phyloP scores from a whole-genome alignment of 1,140 invertebrate species.

The Nasonia giraulti region DNA sequence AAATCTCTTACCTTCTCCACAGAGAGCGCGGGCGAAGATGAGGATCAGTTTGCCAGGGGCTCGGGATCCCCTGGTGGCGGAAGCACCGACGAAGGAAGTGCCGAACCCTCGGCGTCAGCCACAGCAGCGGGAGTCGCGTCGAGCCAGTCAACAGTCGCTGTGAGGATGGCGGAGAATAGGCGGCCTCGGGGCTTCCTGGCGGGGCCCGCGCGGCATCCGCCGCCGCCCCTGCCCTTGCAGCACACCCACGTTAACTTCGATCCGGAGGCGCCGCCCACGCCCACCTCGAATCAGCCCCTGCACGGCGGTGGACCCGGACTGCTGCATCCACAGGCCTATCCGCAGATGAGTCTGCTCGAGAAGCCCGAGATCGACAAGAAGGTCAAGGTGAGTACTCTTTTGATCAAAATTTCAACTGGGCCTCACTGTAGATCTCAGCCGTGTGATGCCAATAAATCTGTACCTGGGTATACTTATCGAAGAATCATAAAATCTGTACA shows the following conservation, averaged over 20 bases:
- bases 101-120: background rate
- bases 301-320: slow-evolving; percentile 36
- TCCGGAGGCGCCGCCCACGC: slow-evolving; percentile 61
- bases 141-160: slow-evolving; percentile 41
- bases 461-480: background rate
- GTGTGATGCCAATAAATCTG: background rate
- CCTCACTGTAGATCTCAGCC: no score
- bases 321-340: slow-evolving; percentile 50
- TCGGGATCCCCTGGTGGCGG: slow-evolving; percentile 62
- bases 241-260: slow-evolving; percentile 65
- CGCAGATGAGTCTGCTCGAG: slow-evolving; percentile 69
- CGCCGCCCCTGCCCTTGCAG: background rate
- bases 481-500: background rate
- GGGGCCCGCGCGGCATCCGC: slow-evolving; percentile 54
- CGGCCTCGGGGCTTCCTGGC: slow-evolving; percentile 62
- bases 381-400: slow-evolving; percentile 73
- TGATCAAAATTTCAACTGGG: background rate
- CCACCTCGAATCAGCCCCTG: background rate
- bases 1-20: slow-evolving; percentile 49
- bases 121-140: background rate
- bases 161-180: slow-evolving; percentile 61
- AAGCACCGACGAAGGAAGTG: slow-evolving; percentile 65
- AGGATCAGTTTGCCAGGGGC: slow-evolving; percentile 65
- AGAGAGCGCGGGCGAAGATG: slow-evolving; percentile 72
- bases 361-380: slow-evolving; percentile 76